Evolutionary conservation across 2,113 vertebrate species (phyloP).

Genomic region (Sander vitreus): DNA sequence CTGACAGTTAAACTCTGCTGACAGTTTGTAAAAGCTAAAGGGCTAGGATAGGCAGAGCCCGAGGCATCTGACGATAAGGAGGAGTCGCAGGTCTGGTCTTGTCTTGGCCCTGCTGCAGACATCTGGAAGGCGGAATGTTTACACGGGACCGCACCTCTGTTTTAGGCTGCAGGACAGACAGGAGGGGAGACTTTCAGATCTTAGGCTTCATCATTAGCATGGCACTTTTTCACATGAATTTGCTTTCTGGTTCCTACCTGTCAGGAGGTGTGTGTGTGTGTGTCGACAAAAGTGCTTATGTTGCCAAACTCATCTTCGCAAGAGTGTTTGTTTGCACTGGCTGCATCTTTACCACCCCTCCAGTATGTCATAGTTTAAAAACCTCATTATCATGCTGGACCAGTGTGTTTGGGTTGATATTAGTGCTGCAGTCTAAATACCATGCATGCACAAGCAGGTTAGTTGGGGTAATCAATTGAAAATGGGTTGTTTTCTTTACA

Average conservation of each 20-base stretch:
- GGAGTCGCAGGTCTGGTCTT: constrained; percentile 89
- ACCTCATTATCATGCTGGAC: constrained; percentile 52
- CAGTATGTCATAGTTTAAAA: constrained; percentile 62
- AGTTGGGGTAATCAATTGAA: neutral
- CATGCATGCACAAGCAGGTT: neutral
- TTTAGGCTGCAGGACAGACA: constrained; percentile 63
- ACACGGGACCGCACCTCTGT: constrained; percentile 74
- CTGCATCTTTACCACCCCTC: constrained; percentile 39
- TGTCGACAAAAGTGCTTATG: constrained; percentile 64
- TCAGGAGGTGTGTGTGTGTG: constrained; percentile 61
- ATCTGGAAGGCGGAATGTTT: constrained; percentile 85
- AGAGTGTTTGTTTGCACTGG: constrained; percentile 67
- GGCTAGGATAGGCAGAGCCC: constrained; percentile 61
- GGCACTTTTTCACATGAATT: constrained; percentile 5
- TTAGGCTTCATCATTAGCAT: constrained; percentile 2
- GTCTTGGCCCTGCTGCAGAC: constrained; percentile 80
- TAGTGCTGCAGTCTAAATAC: constrained; percentile 9
- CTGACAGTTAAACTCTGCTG: constrained; percentile 70
- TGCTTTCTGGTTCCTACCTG: constrained; percentile 39
- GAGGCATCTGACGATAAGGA: constrained; percentile 66
- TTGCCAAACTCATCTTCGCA: constrained; percentile 71
- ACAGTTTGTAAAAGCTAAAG: constrained; percentile 59
- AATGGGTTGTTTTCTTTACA: neutral
- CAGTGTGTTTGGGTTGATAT: neutral
- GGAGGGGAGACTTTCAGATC: constrained; percentile 13